A percentile compares a stretch with the other conserved stretches of the same genome.
Conservation (phyloP, 2,113 vertebrate genomes). For the Athene noctua region DNA sequence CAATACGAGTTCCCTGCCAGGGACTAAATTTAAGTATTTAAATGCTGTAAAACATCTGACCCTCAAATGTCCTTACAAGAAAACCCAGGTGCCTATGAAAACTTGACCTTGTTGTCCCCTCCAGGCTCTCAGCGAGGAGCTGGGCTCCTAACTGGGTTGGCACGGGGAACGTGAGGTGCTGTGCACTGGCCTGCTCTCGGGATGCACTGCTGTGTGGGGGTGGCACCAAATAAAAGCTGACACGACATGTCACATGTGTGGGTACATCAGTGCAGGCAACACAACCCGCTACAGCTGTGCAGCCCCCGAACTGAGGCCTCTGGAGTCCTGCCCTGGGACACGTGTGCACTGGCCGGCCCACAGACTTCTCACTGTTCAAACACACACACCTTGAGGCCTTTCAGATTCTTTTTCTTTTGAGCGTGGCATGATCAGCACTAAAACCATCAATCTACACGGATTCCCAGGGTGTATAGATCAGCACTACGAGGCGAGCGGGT, state of each 20-base stretch:
- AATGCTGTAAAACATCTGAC: background rate
- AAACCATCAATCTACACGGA: background rate
- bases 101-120: background rate
- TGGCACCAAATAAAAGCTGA: background rate
- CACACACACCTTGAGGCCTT: fast-evolving
- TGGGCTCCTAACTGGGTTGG: background rate
- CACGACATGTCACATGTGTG: fast-evolving
- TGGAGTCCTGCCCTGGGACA: background rate
- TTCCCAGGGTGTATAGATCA: background rate
- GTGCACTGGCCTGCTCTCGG: background rate
- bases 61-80: background rate
- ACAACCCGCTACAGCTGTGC: background rate
- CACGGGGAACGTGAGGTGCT: fast-evolving
- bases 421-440: fast-evolving
- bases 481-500: background rate
- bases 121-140: background rate
- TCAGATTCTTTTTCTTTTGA: background rate
- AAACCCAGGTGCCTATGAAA: background rate
- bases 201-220: fast-evolving
- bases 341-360: fast-evolving
- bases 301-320: background rate
- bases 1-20: fast-evolving
- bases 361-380: background rate
- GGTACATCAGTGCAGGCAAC: background rate
- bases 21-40: background rate